A percentile compares a stretch with the other conserved stretches of the same genome.
These are phyloP conservation scores for Plebejus anna DNA, from an alignment of 2,888 invertebrate species.

Conservation along the genomic window DNA sequence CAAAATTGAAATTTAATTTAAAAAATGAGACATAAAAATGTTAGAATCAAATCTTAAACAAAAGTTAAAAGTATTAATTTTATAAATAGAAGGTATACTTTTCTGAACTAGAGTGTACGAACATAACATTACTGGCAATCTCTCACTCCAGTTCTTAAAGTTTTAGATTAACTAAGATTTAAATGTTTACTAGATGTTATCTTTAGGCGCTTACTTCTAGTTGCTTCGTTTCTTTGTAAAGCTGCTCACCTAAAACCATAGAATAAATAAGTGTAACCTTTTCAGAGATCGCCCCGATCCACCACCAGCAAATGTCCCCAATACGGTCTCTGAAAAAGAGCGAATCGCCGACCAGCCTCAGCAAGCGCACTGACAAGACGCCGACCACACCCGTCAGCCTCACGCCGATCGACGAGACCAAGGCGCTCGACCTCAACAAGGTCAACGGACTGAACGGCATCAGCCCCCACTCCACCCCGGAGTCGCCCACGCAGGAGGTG, in stretches of 20 bases:
- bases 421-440: conserved; percentile 70
- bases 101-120: conserved; percentile 12
- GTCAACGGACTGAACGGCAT: conserved; percentile 56
- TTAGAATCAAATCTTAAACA: background rate
- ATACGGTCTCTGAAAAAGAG: conserved; percentile 74
- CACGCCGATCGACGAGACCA: conserved; percentile 75
- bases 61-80: background rate
- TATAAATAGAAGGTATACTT: background rate
- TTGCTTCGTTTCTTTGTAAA: conserved; percentile 10
- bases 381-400: conserved; percentile 73
- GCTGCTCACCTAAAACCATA: background rate
- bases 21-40: background rate
- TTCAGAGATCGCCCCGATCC: conserved; percentile 76
- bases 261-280: conserved; percentile 44
- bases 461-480: conserved; percentile 66
- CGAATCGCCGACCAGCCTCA: conserved; percentile 71
- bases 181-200: conserved; percentile 13
- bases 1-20: background rate
- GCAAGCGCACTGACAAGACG: conserved; percentile 74
- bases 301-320: conserved; percentile 77
- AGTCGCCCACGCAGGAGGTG: conserved; percentile 64
- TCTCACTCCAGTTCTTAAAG: background rate
- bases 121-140: background rate
- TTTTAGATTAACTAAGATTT: background rate
- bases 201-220: conserved; percentile 10